Conservation (phyloP, 2,888 invertebrate genomes). For the Mesoligia furuncula region DNA sequence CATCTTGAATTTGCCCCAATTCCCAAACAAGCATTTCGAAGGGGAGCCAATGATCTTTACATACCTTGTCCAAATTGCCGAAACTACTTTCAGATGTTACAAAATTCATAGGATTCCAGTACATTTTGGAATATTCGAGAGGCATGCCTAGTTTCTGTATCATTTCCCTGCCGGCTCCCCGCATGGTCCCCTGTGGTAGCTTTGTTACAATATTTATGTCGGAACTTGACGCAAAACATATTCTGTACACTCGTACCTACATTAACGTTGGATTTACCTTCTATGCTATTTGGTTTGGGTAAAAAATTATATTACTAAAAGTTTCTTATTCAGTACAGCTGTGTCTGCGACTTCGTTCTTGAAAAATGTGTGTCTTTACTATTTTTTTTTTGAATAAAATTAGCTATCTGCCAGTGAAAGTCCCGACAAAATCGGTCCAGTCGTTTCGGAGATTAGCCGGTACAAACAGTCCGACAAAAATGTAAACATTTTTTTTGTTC, state of each 20-base stretch:
- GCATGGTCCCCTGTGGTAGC: conserved; percentile 54
- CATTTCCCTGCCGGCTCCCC: conserved; percentile 62
- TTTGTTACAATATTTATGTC: conserved; percentile 65
- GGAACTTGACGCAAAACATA: conserved; percentile 59
- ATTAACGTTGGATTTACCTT: conserved; percentile 29
- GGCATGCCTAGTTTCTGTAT: conserved; percentile 62
- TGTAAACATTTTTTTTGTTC: no score
- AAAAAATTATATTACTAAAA: conserved; percentile 9
- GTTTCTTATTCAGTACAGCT: neutral
- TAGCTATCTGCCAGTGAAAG: no score
- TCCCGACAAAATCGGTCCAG: no score
- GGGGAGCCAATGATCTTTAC: conserved; percentile 46
- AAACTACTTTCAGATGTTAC: conserved; percentile 64
- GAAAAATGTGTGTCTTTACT: neutral
- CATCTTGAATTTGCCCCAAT: conserved; percentile 54
- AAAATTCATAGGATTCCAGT: conserved; percentile 65
- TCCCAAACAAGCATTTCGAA: conserved; percentile 45
- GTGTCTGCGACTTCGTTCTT: neutral
- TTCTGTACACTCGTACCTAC: conserved; percentile 33
- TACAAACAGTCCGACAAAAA: no score
- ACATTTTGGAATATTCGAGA: conserved; percentile 62
- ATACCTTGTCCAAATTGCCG: conserved; percentile 42
- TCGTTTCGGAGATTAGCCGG: neutral
- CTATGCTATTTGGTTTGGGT: conserved; percentile 17
- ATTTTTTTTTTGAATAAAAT: no score